Conservation (phyloP, 2,888 invertebrate species). For the Catocala sponsa region DNA sequence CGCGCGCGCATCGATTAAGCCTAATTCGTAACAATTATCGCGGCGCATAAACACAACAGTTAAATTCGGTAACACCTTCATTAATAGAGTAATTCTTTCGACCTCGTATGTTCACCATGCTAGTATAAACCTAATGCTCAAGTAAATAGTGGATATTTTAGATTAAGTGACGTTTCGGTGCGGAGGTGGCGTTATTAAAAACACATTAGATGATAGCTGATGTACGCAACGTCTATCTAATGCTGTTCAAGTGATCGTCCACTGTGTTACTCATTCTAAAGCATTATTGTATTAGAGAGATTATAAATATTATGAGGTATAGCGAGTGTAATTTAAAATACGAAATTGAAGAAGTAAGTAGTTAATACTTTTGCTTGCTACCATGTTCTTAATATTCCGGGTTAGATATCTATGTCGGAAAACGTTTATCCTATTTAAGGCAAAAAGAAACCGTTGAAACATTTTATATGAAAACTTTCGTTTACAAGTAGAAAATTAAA, state of each 20-base stretch:
- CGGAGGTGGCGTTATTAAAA: conserved; percentile 68
- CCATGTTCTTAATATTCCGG: too few species aligned
- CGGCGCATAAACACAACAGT: conserved; percentile 66
- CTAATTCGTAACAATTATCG: conserved; percentile 79
- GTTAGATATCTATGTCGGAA: too few species aligned
- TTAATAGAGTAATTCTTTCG: conserved; percentile 63
- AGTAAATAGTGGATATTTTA: conserved; percentile 18
- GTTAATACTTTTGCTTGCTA: too few species aligned
- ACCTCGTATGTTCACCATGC: conserved; percentile 9
- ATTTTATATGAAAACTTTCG: too few species aligned
- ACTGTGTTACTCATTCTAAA: conserved; percentile 3
- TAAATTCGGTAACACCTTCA: conserved; percentile 76
- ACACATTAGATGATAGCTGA: conserved; percentile 58
- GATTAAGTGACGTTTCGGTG: not conserved
- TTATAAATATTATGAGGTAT: too few species aligned
- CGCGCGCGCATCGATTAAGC: conserved; percentile 58
- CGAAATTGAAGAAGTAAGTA: too few species aligned
- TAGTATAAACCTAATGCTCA: conserved; percentile 24
- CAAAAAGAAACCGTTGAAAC: too few species aligned
- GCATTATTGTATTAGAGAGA: conserved; percentile 1
- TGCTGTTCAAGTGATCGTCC: conserved; percentile 7
- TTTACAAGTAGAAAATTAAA: too few species aligned
- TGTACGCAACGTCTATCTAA: conserved; percentile 24
- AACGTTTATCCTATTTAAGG: too few species aligned
- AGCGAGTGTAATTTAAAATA: too few species aligned